Evolutionary conservation across 1,140 invertebrate species (phyloP).

Genomic region (Sitophilus oryzae): DNA sequence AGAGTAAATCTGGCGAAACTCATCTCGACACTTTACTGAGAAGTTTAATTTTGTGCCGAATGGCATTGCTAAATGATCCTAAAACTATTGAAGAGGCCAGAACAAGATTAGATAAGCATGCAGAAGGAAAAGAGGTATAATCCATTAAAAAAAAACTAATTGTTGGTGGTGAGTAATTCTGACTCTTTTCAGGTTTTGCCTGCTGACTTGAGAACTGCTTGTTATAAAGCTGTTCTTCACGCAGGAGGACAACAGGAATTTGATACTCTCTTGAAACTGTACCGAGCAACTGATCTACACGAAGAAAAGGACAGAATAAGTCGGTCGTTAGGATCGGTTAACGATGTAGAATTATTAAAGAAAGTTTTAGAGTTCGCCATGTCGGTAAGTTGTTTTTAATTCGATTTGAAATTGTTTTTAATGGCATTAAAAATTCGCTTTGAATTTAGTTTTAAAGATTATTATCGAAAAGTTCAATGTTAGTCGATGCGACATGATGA

Average conservation of each 20-base stretch:
- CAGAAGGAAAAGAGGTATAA: constrained; percentile 33
- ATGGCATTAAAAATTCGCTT: no score
- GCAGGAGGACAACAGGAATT: constrained; percentile 65
- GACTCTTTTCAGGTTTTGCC: constrained; percentile 59
- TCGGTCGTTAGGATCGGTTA: constrained; percentile 69
- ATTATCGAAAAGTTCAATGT: no score
- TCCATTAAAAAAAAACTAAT: background rate
- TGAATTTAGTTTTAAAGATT: no score
- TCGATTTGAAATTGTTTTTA: no score
- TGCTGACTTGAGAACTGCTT: constrained; percentile 82
- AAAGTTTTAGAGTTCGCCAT: constrained; percentile 85
- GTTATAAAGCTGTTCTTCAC: constrained; percentile 78
- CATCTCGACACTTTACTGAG: constrained; percentile 81
- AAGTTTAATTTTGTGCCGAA: constrained; percentile 71
- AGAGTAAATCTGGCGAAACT: constrained; percentile 63
- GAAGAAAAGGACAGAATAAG: constrained; percentile 91
- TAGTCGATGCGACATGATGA: no score
- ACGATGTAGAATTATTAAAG: constrained; percentile 62
- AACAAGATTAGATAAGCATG: constrained; percentile 65
- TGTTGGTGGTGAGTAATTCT: no score
- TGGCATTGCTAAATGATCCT: constrained; percentile 75
- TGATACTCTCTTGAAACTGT: constrained; percentile 75
- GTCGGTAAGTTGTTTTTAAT: constrained; percentile 72
- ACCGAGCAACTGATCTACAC: constrained; percentile 77
- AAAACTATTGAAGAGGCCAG: constrained; percentile 70